Evolutionary conservation across 2,888 invertebrate species (phyloP).

Genomic region (Clivina fossor): DNA sequence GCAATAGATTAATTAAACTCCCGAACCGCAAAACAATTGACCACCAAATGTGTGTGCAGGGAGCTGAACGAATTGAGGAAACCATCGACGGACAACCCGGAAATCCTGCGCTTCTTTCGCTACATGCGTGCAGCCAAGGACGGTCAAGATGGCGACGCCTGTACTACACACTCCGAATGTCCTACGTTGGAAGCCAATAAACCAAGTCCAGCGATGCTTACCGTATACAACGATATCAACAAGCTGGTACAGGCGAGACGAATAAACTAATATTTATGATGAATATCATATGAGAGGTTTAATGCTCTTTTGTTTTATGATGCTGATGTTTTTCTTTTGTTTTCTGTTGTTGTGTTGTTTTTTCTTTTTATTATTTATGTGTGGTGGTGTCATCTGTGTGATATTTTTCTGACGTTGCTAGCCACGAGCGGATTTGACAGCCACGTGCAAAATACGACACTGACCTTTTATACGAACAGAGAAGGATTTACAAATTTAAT

Average conservation of each 20-base stretch:
- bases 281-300: too few species aligned
- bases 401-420: conserved; percentile 7
- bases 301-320: too few species aligned
- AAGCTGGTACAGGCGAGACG: conserved; percentile 82
- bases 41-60: conserved; percentile 59
- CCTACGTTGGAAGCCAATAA: conserved; percentile 63
- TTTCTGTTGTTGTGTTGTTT: too few species aligned
- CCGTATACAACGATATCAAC: conserved; percentile 84
- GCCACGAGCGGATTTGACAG: background rate
- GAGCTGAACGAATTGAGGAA: conserved; percentile 83
- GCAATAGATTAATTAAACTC: too few species aligned
- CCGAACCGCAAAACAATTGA: too few species aligned
- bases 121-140: conserved; percentile 90
- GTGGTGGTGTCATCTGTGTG: background rate
- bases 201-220: conserved; percentile 79
- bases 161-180: conserved; percentile 69
- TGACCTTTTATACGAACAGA: too few species aligned
- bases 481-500: too few species aligned
- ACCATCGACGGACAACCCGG: conserved; percentile 83
- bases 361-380: too few species aligned
- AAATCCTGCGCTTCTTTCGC: conserved; percentile 83
- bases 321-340: too few species aligned
- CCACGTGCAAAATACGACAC: too few species aligned
- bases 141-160: conserved; percentile 79
- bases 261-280: too few species aligned